phyloP scores from a whole-genome alignment of 2,113 vertebrate genomes.

The Phoxinus phoxinus region DNA sequence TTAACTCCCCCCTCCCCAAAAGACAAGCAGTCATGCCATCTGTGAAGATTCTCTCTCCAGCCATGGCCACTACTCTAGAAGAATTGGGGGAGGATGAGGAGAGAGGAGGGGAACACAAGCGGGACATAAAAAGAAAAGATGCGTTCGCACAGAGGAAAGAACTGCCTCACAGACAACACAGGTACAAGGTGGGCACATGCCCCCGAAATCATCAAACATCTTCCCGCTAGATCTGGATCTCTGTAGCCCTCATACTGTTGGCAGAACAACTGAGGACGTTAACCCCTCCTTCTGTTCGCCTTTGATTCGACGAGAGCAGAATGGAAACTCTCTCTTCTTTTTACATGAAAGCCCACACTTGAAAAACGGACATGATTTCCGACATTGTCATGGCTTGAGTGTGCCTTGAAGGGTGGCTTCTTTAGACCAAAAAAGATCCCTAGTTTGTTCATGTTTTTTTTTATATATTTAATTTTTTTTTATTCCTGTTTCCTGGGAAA shows the following conservation, averaged over 20 bases:
- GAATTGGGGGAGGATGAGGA: constrained; percentile 57
- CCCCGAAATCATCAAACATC: constrained; percentile 47
- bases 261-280: constrained; percentile 53
- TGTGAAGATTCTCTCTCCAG: constrained; percentile 75
- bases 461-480: constrained; percentile 52
- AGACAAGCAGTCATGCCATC: constrained; percentile 82
- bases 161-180: constrained; percentile 35
- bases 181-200: constrained; percentile 61
- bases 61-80: constrained; percentile 76
- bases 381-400: constrained; percentile 71
- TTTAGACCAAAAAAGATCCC: constrained; percentile 75
- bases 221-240: constrained; percentile 43
- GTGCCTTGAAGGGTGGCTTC: constrained; percentile 70
- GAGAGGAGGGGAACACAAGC: not conserved
- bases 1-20: constrained; percentile 77
- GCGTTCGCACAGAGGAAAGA: constrained; percentile 43
- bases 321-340: constrained; percentile 47
- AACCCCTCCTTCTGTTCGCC: constrained; percentile 56
- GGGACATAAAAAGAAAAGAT: constrained; percentile 40
- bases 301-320: constrained; percentile 54
- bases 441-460: constrained; percentile 66
- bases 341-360: constrained; percentile 63
- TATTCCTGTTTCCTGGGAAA: constrained; percentile 81
- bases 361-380: constrained; percentile 68
- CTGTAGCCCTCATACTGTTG: constrained; percentile 49